Evolutionary conservation across 2,113 vertebrate genomes (phyloP).

Genomic region (Phalacrocorax carbo): DNA sequence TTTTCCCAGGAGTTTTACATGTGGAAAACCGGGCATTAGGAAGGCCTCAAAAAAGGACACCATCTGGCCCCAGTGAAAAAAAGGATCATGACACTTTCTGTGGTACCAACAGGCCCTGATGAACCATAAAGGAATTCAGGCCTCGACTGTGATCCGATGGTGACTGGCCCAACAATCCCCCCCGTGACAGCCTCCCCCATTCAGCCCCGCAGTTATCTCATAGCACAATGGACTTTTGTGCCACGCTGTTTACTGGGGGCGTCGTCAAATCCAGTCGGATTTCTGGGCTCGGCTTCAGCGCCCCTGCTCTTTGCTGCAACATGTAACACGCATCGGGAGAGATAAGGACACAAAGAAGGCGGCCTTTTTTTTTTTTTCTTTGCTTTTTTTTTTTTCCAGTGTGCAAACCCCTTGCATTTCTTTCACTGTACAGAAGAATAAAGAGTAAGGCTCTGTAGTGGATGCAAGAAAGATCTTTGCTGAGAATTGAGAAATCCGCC

Average conservation of each 20-base stretch:
- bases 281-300: slow-evolving; percentile 72
- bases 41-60: slow-evolving; percentile 96
- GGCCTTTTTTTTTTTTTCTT: not conserved
- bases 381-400: not conserved
- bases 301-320: slow-evolving; percentile 67
- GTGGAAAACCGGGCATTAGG: slow-evolving; percentile 96
- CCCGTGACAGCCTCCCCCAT: slow-evolving; percentile 82
- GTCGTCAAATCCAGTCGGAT: slow-evolving; percentile 76
- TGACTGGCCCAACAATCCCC: slow-evolving; percentile 80
- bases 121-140: slow-evolving; percentile 96
- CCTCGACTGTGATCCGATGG: slow-evolving; percentile 84
- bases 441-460: slow-evolving; percentile 24
- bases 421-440: slow-evolving; percentile 59
- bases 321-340: slow-evolving; percentile 56
- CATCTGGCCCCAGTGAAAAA: slow-evolving; percentile 96
- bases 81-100: slow-evolving; percentile 98
- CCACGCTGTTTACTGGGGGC: slow-evolving; percentile 77
- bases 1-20: slow-evolving; percentile 99
- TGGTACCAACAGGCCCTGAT: slow-evolving; percentile 98
- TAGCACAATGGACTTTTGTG: slow-evolving; percentile 84
- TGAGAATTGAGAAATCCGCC: not conserved
- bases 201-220: slow-evolving; percentile 79
- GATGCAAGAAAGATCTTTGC: slow-evolving; percentile 26
- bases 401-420: slow-evolving; percentile 11
- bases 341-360: slow-evolving; percentile 64